Percentiles rank a stretch among this genome's conserved stretches.
Evolutionary conservation across 64 coral and sea anemone species (phyloP).

Genomic region (Montipora sp.): DNA sequence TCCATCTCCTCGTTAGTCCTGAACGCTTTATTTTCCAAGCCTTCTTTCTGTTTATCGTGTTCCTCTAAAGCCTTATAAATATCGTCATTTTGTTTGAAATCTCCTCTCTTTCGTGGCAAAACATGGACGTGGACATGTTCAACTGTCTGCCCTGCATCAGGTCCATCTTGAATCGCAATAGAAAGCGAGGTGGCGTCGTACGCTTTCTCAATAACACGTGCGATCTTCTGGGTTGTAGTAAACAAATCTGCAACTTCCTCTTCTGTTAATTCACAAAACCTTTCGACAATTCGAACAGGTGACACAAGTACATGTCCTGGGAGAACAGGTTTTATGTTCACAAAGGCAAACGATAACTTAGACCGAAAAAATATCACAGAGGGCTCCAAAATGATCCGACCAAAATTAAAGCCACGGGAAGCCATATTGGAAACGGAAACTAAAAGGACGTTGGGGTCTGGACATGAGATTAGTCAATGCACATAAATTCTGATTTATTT

Average conservation of each 20-base stretch:
- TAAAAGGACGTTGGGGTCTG: too few species aligned
- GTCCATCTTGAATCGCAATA: slow-evolving; percentile 94
- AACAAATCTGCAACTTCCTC: slow-evolving; percentile 96
- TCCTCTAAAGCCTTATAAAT: slow-evolving; percentile 86
- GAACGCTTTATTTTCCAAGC: not conserved
- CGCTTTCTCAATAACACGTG: slow-evolving; percentile 82
- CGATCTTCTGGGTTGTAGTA: slow-evolving; percentile 80
- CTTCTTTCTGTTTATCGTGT: slow-evolving; percentile 81
- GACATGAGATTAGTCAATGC: too few species aligned
- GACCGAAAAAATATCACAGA: slow-evolving; percentile 94
- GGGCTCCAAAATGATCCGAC: slow-evolving; percentile 74
- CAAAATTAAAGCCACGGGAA: slow-evolving; percentile 65
- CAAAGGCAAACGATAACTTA: slow-evolving; percentile 87
- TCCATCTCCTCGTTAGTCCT: slow-evolving; percentile 89
- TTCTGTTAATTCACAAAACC: slow-evolving; percentile 90
- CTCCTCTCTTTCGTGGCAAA: slow-evolving; percentile 86
- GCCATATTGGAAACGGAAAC: slow-evolving; percentile 83
- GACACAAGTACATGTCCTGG: slow-evolving; percentile 97
- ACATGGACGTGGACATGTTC: slow-evolving; percentile 96
- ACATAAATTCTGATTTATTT: not conserved
- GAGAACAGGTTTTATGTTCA: slow-evolving; percentile 96
- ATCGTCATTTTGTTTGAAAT: slow-evolving; percentile 96
- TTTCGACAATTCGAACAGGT: slow-evolving; percentile 85
- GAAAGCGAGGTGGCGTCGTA: slow-evolving; percentile 80
- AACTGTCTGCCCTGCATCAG: slow-evolving; percentile 94